Conservation (phyloP, 2,113 vertebrate genomes). For the Halcyon senegalensis region DNA sequence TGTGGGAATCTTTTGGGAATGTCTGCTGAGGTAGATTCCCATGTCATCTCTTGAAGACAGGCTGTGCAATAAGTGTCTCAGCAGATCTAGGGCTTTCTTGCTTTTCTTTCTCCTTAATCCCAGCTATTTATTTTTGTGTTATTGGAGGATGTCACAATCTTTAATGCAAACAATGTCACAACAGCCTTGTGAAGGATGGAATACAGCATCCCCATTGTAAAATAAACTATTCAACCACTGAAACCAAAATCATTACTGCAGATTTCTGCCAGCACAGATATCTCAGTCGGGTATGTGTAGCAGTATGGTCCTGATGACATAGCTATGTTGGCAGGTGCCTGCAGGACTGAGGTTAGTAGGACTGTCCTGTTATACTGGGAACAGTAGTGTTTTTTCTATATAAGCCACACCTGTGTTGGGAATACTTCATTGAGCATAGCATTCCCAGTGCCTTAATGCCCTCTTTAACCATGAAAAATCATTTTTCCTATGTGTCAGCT, state of each 20-base stretch:
- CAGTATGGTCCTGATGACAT: background rate
- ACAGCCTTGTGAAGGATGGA: background rate
- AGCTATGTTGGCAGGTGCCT: background rate
- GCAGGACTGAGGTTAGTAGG: background rate
- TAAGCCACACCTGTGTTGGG: background rate
- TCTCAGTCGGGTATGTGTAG: fast-evolving
- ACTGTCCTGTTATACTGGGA: background rate
- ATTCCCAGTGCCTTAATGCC: background rate
- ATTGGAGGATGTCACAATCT: background rate
- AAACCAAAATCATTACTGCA: background rate
- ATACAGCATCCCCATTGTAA: fast-evolving
- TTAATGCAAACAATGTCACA: background rate
- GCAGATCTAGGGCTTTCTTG: background rate
- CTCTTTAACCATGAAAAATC: background rate
- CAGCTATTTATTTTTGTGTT: background rate
- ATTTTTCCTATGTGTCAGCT: background rate
- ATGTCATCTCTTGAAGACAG: background rate
- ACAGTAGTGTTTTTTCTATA: background rate
- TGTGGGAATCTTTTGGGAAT: background rate
- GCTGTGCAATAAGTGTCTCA: background rate
- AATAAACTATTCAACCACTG: background rate
- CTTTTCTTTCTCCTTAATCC: background rate
- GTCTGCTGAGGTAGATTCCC: background rate
- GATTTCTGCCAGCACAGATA: background rate
- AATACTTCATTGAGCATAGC: background rate